These are phyloP conservation scores for pig (Sus scrofa) DNA, from an alignment of 2,113 vertebrate genomes.

Conservation along the genomic window DNA sequence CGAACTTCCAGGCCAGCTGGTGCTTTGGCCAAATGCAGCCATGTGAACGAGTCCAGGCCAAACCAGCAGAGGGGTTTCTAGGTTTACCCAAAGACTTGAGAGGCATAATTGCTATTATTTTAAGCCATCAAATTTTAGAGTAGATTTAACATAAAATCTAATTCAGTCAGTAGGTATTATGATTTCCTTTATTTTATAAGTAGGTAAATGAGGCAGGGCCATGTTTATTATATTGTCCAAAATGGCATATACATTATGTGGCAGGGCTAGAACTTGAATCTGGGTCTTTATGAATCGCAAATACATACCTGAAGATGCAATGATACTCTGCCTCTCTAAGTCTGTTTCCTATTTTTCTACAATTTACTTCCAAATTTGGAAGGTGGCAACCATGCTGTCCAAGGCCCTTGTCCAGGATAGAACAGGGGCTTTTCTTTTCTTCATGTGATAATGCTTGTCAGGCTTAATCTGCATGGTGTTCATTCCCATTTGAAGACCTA, in stretches of 20 bases:
- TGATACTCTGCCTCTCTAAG: not conserved
- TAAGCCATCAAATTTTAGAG: not conserved
- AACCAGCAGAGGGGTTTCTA: not conserved
- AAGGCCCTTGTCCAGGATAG: not conserved
- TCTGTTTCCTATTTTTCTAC: not conserved
- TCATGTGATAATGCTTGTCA: not conserved
- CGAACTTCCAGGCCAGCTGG: not conserved
- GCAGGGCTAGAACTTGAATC: not conserved
- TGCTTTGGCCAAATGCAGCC: not conserved
- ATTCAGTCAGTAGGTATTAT: not conserved
- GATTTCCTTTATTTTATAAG: not conserved
- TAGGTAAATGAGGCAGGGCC: not conserved
- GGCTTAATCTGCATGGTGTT: too few relatives aligned
- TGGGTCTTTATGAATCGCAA: not conserved
- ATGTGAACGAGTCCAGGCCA: not conserved
- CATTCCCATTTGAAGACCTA: not conserved
- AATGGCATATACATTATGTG: not conserved
- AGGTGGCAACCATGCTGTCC: not conserved
- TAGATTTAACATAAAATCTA: not conserved
- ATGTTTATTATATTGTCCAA: not conserved
- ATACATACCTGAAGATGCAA: not conserved
- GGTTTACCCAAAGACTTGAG: not conserved
- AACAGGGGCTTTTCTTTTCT: not conserved
- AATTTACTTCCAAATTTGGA: conserved; percentile 3
- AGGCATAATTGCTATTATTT: not conserved